phyloP scores from a whole-genome alignment of 2,113 vertebrate species.

The Seriola aureovittata region DNA sequence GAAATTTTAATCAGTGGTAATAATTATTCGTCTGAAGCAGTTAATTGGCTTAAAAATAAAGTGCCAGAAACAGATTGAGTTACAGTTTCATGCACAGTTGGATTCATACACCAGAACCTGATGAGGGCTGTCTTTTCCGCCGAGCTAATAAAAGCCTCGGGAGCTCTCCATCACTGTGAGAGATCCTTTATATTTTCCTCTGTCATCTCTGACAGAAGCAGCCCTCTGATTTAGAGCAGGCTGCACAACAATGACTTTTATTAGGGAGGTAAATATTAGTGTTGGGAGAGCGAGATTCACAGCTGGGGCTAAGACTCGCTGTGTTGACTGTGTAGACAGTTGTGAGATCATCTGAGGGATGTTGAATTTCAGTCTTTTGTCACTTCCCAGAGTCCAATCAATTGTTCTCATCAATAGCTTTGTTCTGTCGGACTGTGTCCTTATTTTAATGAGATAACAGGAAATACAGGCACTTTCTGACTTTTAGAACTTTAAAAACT shows the following conservation, averaged over 20 bases:
- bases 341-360: conserved; percentile 1
- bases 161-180: conserved; percentile 58
- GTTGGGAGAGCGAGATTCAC: conserved; percentile 48
- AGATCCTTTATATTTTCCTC: conserved; percentile 62
- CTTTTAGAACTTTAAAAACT: conserved; percentile 45
- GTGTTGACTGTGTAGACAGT: conserved; percentile 8
- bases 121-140: conserved; percentile 32
- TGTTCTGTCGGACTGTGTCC: conserved; percentile 34
- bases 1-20: conserved; percentile 24
- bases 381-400: conserved; percentile 51
- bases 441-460: conserved; percentile 58
- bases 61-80: conserved; percentile 36
- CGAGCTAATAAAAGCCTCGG: conserved; percentile 59
- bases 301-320: conserved; percentile 26
- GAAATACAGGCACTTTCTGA: conserved; percentile 41
- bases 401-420: conserved; percentile 63
- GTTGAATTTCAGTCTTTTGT: conserved; percentile 51
- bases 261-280: conserved; percentile 74
- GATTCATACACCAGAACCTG: conserved; percentile 40
- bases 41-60: conserved; percentile 31
- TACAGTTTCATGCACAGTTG: conserved; percentile 38
- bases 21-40: conserved; percentile 26
- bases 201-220: conserved; percentile 61
- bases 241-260: conserved; percentile 68
- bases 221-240: conserved; percentile 67